Conservation (phyloP, 2,797 vertebrate species). For the Peromyscus nudipes region DNA sequence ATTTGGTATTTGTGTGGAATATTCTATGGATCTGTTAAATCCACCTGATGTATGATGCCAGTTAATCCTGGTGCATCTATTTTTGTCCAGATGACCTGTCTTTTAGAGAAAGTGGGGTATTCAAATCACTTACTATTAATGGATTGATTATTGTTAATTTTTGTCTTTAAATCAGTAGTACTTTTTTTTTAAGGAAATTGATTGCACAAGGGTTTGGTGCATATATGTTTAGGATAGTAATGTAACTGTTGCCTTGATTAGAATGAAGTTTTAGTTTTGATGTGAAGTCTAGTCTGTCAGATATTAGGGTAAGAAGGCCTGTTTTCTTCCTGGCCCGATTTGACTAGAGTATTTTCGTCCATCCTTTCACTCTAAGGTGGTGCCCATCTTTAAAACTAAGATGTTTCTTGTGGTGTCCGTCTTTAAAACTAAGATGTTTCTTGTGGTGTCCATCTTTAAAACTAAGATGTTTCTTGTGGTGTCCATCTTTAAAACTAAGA, state of each 20-base stretch:
- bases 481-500: not conserved
- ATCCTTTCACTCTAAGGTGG: not conserved
- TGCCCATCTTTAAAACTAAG: not conserved
- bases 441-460: not conserved
- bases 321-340: not conserved
- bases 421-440: too few species aligned
- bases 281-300: not conserved
- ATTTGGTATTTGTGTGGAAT: not conserved
- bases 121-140: not conserved
- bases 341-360: not conserved
- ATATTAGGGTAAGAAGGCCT: not conserved
- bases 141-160: not conserved
- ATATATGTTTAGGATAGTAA: not conserved
- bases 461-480: not conserved
- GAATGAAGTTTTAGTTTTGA: not conserved
- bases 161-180: not conserved
- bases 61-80: not conserved
- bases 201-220: not conserved
- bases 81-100: not conserved
- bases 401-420: not conserved
- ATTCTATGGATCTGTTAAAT: not conserved
- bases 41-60: not conserved
- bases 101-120: not conserved
- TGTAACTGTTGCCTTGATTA: too few species aligned
- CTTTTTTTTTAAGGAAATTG: not conserved